Conservation (phyloP, 2,888 invertebrate genomes). For the Tenthredo amoena region DNA sequence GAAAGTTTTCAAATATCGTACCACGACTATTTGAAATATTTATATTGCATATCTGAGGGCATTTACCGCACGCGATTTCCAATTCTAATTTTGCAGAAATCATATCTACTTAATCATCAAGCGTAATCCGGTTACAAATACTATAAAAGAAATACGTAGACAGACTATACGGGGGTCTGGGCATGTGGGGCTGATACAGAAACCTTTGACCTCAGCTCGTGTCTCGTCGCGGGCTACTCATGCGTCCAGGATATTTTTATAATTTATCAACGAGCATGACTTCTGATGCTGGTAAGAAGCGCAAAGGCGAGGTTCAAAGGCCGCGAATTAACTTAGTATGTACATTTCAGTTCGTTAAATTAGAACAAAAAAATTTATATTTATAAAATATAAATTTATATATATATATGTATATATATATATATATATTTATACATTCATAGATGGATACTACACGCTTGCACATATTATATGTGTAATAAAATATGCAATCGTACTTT, state of each 20-base stretch:
- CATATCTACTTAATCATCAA: background rate
- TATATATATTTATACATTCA: background rate
- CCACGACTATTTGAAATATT: background rate
- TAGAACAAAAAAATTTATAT: background rate
- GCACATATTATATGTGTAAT: constrained; percentile 16
- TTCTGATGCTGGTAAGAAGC: constrained; percentile 6
- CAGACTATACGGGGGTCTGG: constrained; percentile 14
- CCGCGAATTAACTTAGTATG: background rate
- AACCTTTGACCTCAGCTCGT: constrained; percentile 14
- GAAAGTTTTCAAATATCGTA: background rate
- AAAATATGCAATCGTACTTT: constrained; percentile 5
- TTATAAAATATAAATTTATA: too few relatives aligned
- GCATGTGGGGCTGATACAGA: background rate
- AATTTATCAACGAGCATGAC: constrained; percentile 36
- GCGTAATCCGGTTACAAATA: background rate
- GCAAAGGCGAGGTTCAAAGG: constrained; percentile 23
- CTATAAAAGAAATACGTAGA: background rate
- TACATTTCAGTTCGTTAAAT: background rate
- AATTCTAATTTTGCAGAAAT: background rate
- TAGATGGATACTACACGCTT: background rate
- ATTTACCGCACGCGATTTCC: background rate
- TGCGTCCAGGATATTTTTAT: background rate
- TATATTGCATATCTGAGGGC: background rate
- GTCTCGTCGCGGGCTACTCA: background rate
- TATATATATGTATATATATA: background rate